These are phyloP conservation scores for Eurytoma adleriae DNA, from an alignment of 2,888 invertebrate genomes.

Conservation along the genomic window DNA sequence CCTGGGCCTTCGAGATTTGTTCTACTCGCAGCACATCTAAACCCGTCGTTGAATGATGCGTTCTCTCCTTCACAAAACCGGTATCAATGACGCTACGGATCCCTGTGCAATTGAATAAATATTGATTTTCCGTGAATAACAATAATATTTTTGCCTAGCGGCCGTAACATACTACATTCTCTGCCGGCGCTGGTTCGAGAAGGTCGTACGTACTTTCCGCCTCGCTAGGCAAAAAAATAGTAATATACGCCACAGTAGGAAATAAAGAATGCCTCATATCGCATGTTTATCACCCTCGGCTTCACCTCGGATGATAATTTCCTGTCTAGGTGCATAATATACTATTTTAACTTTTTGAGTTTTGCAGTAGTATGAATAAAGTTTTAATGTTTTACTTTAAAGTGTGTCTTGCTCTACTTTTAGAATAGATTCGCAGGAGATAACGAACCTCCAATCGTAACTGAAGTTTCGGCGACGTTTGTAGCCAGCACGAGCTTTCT, in stretches of 20 bases:
- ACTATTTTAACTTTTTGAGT: neutral
- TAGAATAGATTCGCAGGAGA: neutral
- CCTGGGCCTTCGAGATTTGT: constrained; percentile 92
- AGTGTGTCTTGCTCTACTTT: too few species aligned
- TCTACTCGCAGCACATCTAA: constrained; percentile 90
- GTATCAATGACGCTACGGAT: constrained; percentile 94
- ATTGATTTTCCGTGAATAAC: neutral
- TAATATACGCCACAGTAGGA: too few species aligned
- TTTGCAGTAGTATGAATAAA: neutral
- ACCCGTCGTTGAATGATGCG: constrained; percentile 88
- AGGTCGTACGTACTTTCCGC: too few species aligned
- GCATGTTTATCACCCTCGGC: too few species aligned
- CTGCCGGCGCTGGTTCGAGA: too few species aligned
- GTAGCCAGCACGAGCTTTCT: constrained; percentile 96
- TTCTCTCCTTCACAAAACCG: constrained; percentile 92
- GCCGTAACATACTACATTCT: too few species aligned
- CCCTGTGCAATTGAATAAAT: constrained; percentile 74
- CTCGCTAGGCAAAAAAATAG: too few species aligned
- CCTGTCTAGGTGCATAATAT: neutral
- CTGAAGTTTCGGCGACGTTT: constrained; percentile 98
- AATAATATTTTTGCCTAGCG: too few species aligned
- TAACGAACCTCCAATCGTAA: constrained; percentile 88
- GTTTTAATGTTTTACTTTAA: too few species aligned
- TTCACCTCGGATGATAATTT: too few species aligned
- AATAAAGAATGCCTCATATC: too few species aligned